phyloP scores from a whole-genome alignment of 2,113 vertebrate species.

The Gambusia affinis region DNA sequence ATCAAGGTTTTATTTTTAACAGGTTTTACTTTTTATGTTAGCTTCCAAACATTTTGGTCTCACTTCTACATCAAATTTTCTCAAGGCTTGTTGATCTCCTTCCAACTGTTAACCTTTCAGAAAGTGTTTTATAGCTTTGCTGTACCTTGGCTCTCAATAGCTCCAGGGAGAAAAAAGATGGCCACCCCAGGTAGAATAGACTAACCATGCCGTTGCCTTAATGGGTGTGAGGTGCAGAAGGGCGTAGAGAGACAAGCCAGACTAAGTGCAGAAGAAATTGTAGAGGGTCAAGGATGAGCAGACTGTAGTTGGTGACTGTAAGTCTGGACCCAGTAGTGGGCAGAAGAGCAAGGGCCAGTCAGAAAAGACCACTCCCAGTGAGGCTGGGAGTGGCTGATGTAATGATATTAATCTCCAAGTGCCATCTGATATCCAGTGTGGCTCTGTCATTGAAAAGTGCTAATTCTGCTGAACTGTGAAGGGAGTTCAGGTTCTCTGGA shows the following conservation, averaged over 20 bases:
- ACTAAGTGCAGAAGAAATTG: conserved; percentile 47
- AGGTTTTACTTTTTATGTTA: not conserved
- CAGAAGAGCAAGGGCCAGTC: conserved; percentile 61
- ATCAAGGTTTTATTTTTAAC: not conserved
- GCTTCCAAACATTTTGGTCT: conserved; percentile 42
- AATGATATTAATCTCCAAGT: conserved; percentile 77
- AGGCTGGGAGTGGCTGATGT: conserved; percentile 74
- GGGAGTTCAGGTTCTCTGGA: conserved; percentile 71
- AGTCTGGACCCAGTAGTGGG: conserved; percentile 70
- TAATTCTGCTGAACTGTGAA: conserved; percentile 78
- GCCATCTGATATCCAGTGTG: conserved; percentile 75
- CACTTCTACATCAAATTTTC: conserved; percentile 50
- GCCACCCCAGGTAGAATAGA: conserved; percentile 26
- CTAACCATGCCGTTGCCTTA: conserved; percentile 30
- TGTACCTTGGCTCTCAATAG: conserved; percentile 29
- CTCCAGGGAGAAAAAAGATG: conserved; percentile 11
- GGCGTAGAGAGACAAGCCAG: conserved; percentile 10
- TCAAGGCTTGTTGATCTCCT: conserved; percentile 65
- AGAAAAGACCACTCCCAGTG: conserved; percentile 61
- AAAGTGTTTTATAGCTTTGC: conserved; percentile 41
- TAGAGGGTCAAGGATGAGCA: conserved; percentile 63
- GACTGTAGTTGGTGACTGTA: conserved; percentile 60
- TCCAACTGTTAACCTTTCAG: conserved; percentile 62
- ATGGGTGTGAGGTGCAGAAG: conserved; percentile 30
- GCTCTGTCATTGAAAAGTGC: conserved; percentile 75